phyloP scores from a whole-genome alignment of 2,113 vertebrate genomes.

The Sinocyclocheilus rhinocerous region DNA sequence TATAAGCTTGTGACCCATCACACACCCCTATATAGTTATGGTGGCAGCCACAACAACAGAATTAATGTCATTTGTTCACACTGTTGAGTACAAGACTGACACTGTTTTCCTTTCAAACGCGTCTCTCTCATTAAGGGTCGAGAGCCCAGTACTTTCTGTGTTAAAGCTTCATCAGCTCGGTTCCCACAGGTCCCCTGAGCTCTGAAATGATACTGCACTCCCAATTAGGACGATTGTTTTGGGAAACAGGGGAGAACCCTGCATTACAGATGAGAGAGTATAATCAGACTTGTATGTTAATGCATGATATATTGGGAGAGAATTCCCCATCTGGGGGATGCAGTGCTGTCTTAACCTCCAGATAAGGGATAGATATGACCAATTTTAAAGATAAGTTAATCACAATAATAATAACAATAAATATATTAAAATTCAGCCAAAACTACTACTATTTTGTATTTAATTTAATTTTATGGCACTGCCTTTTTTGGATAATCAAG shows the following conservation, averaged over 20 bases:
- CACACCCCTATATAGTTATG: neutral
- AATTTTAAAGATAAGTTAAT: neutral
- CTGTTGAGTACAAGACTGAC: constrained; percentile 53
- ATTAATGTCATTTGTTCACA: constrained; percentile 57
- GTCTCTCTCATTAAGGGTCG: constrained; percentile 57
- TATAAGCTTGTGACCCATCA: neutral
- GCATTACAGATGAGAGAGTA: constrained; percentile 51
- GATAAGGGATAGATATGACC: neutral
- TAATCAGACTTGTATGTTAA: constrained; percentile 65
- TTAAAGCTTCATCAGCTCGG: constrained; percentile 54
- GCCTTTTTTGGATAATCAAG: neutral
- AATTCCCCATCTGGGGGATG: neutral
- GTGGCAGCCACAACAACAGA: constrained; percentile 10
- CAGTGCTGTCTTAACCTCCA: neutral
- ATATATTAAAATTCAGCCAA: too few species aligned
- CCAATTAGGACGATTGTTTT: constrained; percentile 62
- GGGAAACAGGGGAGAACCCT: constrained; percentile 54
- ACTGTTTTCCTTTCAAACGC: constrained; percentile 61
- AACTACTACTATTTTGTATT: too few species aligned
- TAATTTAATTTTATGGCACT: neutral
- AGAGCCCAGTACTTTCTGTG: constrained; percentile 51
- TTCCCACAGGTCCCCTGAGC: constrained; percentile 56
- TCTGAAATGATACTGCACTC: constrained; percentile 59
- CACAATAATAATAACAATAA: neutral
- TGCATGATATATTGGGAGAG: constrained; percentile 28